phyloP scores from a whole-genome alignment of 2,797 vertebrate genomes.

The Myotis pilosus region DNA sequence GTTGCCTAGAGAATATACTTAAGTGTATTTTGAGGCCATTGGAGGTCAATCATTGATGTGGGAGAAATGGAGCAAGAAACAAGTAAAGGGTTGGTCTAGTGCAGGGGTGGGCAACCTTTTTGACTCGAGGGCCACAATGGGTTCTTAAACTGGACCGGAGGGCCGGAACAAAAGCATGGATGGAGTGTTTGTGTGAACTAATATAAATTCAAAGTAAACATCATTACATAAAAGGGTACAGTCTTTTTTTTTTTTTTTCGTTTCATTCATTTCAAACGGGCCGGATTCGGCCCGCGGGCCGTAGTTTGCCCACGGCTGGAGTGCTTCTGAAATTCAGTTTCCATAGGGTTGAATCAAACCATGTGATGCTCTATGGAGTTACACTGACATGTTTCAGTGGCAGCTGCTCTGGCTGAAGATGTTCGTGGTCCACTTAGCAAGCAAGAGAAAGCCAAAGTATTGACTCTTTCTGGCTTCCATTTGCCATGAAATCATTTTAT shows the following conservation, averaged over 20 bases:
- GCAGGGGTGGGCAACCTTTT: background rate
- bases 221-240: no score
- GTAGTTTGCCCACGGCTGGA: no score
- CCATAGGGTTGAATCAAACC: background rate
- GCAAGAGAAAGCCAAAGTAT: background rate
- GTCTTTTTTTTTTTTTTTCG: no score
- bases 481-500: slow-evolving; percentile 45
- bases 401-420: background rate
- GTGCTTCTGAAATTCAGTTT: slow-evolving; percentile 33
- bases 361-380: background rate
- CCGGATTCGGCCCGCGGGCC: no score
- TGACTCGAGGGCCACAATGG: no score
- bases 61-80: background rate
- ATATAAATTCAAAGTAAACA: no score
- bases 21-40: background rate
- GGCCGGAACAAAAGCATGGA: no score
- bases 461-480: slow-evolving; percentile 19
- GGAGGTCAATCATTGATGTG: background rate
- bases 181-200: no score
- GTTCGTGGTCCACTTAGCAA: background rate
- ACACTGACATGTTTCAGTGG: background rate
- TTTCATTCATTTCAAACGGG: no score
- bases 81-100: background rate
- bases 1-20: background rate
- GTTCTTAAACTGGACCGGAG: no score